Percentiles rank a stretch among this genome's conserved stretches.
Conservation (phyloP, 2,797 vertebrate genomes). For the Sebastes matsubarae region DNA sequence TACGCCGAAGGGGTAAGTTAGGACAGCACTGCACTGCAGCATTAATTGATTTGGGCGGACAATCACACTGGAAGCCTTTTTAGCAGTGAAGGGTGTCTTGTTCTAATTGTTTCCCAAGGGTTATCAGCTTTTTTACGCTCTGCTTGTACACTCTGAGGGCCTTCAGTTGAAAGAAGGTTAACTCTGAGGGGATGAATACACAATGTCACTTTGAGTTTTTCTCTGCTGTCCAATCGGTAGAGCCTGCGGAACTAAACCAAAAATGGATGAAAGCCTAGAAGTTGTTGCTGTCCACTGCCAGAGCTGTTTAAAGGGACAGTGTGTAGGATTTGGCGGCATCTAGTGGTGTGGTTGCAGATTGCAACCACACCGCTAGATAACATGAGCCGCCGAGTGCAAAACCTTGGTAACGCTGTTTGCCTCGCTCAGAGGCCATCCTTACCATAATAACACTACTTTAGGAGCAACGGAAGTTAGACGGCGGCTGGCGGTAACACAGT, state of each 20-base stretch:
- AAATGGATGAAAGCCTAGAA: neutral
- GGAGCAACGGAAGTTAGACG: too few relatives aligned
- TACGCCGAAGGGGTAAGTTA: constrained; percentile 91
- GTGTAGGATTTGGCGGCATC: neutral
- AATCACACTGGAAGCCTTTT: constrained; percentile 1
- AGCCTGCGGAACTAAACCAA: neutral
- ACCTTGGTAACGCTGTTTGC: accelerated
- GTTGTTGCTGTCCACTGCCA: neutral
- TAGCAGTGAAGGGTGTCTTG: neutral
- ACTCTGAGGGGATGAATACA: neutral
- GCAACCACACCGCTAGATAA: too few relatives aligned
- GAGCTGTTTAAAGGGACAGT: neutral
- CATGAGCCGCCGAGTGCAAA: too few relatives aligned
- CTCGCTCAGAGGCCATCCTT: too few relatives aligned
- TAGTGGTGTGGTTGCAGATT: too few relatives aligned
- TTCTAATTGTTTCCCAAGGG: constrained; percentile 17
- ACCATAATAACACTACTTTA: too few relatives aligned
- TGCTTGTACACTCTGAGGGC: neutral
- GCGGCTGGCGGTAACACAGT: too few relatives aligned
- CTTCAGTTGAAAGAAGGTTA: neutral
- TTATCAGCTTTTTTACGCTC: constrained; percentile 8
- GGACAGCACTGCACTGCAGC: constrained; percentile 4
- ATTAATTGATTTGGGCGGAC: neutral
- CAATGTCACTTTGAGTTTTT: neutral
- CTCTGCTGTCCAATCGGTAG: neutral